Conservation (phyloP, 1,140 invertebrate species). For the Heliconius himera region DNA sequence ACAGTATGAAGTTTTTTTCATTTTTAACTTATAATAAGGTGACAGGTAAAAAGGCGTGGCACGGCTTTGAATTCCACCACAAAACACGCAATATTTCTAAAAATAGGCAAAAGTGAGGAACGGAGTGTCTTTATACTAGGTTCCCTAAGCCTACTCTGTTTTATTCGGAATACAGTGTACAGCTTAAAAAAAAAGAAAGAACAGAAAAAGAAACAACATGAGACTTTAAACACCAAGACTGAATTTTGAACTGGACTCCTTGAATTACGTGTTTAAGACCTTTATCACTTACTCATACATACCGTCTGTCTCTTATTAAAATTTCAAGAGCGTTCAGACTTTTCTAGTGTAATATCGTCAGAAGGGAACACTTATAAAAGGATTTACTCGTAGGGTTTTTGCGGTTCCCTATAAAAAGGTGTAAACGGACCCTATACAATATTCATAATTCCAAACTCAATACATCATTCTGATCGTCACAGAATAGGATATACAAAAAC, state of each 20-base stretch:
- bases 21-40: too few relatives aligned
- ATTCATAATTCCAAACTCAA: background rate
- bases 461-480: background rate
- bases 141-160: too few relatives aligned
- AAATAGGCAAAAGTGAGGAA: too few relatives aligned
- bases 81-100: too few relatives aligned
- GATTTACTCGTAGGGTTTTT: background rate
- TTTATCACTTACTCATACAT: background rate
- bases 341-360: background rate
- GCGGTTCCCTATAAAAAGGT: background rate
- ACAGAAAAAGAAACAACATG: too few relatives aligned
- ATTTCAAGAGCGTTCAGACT: background rate
- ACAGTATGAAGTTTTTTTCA: too few relatives aligned
- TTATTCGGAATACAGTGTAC: too few relatives aligned
- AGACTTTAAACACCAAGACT: background rate
- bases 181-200: too few relatives aligned
- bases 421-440: slow-evolving; percentile 1
- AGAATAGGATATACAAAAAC: background rate
- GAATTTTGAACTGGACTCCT: background rate
- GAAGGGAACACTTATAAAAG: background rate
- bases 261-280: background rate
- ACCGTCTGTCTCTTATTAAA: background rate
- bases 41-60: too few relatives aligned
- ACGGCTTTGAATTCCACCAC: too few relatives aligned
- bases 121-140: too few relatives aligned